These are phyloP conservation scores for Heliconius hewitsoni DNA, from an alignment of 1,140 invertebrate species.

Conservation along the genomic window DNA sequence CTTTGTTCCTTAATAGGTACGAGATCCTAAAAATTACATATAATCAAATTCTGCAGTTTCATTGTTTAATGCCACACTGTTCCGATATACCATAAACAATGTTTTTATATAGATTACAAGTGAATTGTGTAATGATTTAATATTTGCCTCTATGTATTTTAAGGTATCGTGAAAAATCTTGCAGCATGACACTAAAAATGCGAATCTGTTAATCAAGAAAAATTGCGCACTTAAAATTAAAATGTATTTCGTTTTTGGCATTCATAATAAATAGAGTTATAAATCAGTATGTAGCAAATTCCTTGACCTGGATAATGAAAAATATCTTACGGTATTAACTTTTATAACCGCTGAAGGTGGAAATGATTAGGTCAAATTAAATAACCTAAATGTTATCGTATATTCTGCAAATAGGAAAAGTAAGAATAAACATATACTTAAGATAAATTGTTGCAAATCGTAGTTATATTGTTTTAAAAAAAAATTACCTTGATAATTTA, in stretches of 20 bases:
- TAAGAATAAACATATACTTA: neutral
- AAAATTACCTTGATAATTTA: neutral
- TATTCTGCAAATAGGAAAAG: neutral
- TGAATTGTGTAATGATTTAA: too few species aligned
- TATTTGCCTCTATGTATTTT: too few species aligned
- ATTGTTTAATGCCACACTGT: too few species aligned
- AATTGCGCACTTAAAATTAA: neutral
- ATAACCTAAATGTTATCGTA: slow-evolving; percentile 23
- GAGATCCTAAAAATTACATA: neutral
- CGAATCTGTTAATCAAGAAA: neutral
- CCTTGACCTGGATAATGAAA: slow-evolving; percentile 34
- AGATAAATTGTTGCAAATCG: neutral
- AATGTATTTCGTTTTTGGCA: neutral
- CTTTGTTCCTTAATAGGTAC: too few species aligned
- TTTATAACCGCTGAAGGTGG: slow-evolving; percentile 28
- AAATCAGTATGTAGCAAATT: slow-evolving; percentile 30
- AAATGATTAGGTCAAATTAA: slow-evolving; percentile 11
- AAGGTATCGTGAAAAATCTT: too few species aligned
- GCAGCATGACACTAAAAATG: neutral
- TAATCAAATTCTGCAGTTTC: too few species aligned
- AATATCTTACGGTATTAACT: slow-evolving; percentile 31
- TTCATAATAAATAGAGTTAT: slow-evolving; percentile 16
- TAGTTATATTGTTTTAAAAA: neutral
- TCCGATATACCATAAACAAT: too few species aligned
- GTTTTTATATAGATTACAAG: too few species aligned